Percentiles rank a stretch among this genome's conserved stretches.
These are phyloP conservation scores for Tridacna gigas DNA, from an alignment of 2,888 invertebrate genomes.

Conservation along the genomic window DNA sequence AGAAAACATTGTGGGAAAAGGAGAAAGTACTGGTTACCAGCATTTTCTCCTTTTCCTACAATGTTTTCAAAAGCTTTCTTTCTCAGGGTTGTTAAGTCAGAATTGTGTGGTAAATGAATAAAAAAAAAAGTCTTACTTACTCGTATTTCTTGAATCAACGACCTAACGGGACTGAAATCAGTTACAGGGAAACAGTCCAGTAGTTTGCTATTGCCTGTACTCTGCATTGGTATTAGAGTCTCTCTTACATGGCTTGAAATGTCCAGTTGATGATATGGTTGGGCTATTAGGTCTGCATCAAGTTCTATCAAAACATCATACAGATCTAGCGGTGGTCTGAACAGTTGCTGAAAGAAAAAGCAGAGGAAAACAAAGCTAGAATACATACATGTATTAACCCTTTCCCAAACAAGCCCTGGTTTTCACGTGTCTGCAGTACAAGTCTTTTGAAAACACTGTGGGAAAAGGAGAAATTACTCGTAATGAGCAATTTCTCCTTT, in stretches of 20 bases:
- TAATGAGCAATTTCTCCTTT: neutral
- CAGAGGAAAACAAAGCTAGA: neutral
- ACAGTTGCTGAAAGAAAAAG: conserved; percentile 85
- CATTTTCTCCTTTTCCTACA: too few species aligned
- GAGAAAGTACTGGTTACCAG: too few species aligned
- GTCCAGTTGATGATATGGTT: conserved; percentile 86
- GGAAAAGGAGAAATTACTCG: neutral
- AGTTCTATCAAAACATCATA: conserved; percentile 92
- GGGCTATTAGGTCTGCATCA: conserved; percentile 85
- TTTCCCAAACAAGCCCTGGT: too few species aligned
- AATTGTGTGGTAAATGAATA: too few species aligned
- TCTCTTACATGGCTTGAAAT: conserved; percentile 5
- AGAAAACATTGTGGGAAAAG: too few species aligned
- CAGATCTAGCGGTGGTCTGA: conserved; percentile 88
- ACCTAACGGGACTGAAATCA: conserved; percentile 91
- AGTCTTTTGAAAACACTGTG: neutral
- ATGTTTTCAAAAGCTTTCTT: too few species aligned
- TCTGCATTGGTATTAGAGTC: conserved; percentile 7
- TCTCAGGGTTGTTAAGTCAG: too few species aligned
- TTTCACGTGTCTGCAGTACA: too few species aligned
- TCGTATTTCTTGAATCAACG: conserved; percentile 90
- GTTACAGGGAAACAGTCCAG: conserved; percentile 88
- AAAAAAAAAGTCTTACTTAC: conserved; percentile 86
- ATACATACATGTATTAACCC: neutral
- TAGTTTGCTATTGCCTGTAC: conserved; percentile 47